A percentile compares a stretch with the other conserved stretches of the same genome.
These are phyloP conservation scores for Chloromyia formosa DNA, from an alignment of 2,888 invertebrate genomes.

Conservation along the genomic window DNA sequence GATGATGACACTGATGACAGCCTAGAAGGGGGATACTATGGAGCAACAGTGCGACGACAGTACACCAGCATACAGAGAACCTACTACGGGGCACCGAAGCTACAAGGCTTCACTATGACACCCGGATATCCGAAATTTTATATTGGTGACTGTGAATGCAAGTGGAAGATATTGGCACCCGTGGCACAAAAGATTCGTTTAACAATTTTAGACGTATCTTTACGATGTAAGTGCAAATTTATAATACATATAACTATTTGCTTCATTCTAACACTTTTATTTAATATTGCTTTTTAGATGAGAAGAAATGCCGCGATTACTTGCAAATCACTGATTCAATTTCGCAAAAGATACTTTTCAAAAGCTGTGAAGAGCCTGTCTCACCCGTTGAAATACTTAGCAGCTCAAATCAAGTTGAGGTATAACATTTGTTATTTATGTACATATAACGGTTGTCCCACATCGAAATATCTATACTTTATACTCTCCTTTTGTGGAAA, in stretches of 20 bases:
- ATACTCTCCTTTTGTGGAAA: no score
- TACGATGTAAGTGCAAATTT: conserved; percentile 69
- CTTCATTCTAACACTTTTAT: not conserved
- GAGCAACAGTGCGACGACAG: conserved; percentile 39
- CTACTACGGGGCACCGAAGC: conserved; percentile 51
- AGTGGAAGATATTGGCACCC: conserved; percentile 72
- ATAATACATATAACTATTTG: no score
- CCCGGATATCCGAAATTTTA: conserved; percentile 82
- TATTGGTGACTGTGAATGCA: conserved; percentile 72
- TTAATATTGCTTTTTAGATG: conserved; percentile 47
- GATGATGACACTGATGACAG: conserved; percentile 34
- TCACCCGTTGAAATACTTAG: conserved; percentile 52
- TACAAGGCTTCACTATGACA: conserved; percentile 72
- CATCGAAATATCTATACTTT: not conserved
- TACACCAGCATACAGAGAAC: conserved; percentile 53
- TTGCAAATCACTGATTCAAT: conserved; percentile 52
- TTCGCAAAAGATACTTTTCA: conserved; percentile 50
- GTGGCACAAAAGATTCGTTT: conserved; percentile 72
- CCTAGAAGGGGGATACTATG: conserved; percentile 37
- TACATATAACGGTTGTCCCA: not conserved
- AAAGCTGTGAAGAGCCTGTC: conserved; percentile 52
- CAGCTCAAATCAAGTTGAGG: conserved; percentile 53
- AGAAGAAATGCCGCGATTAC: conserved; percentile 52
- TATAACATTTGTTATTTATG: conserved; percentile 41
- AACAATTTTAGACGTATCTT: conserved; percentile 74